These are phyloP conservation scores for Varanus salvator DNA, from an alignment of 2,113 vertebrate genomes.

Conservation along the genomic window DNA sequence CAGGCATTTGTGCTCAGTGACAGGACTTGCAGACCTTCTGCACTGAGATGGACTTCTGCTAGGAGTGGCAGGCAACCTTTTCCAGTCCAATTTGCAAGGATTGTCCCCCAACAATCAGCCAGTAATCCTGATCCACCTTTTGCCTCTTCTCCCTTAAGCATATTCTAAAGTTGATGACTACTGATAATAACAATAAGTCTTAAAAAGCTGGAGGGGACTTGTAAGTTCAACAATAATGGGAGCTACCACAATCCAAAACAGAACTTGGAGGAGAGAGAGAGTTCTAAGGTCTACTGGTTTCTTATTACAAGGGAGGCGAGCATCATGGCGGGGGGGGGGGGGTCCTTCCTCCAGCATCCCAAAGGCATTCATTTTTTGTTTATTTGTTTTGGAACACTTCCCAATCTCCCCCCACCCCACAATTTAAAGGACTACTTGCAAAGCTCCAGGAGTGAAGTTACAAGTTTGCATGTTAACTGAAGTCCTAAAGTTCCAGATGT, in stretches of 20 bases:
- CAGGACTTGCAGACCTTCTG: background rate
- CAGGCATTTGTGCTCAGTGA: background rate
- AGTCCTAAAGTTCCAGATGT: constrained; percentile 1
- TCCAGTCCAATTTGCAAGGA: no score
- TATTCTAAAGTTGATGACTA: background rate
- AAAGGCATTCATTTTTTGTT: background rate
- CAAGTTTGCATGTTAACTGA: background rate
- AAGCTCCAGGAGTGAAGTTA: background rate
- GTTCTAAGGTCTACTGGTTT: no score
- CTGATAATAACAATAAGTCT: no score
- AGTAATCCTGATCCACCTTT: background rate
- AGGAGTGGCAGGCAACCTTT: no score
- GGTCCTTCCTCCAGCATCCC: background rate
- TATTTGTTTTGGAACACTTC: background rate
- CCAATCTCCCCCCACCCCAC: background rate
- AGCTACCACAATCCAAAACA: background rate
- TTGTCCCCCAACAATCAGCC: background rate
- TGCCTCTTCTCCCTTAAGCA: background rate
- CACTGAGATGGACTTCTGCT: background rate
- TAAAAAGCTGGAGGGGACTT: background rate
- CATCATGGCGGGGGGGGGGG: no score
- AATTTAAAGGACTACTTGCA: background rate
- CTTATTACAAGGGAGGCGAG: background rate
- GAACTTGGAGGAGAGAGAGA: background rate
- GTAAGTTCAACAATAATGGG: background rate